A percentile compares a stretch with the other conserved stretches of the same genome.
Conservation (phyloP, 2,797 vertebrate genomes). For the Protosalanx chinensis region DNA sequence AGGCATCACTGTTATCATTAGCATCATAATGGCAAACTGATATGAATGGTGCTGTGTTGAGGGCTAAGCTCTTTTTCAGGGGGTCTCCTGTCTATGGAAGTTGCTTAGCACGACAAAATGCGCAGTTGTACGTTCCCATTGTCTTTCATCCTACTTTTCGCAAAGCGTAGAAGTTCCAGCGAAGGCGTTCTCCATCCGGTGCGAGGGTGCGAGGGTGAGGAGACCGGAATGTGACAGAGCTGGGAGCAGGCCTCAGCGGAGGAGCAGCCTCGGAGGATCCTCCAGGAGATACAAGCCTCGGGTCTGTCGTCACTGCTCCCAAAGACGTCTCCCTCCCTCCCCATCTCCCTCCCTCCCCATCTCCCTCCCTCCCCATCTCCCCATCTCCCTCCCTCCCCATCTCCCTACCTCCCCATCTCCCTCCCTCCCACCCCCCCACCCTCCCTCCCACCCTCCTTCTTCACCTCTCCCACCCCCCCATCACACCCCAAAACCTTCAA, state of each 20-base stretch:
- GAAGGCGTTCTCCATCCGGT: not conserved
- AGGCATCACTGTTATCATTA: conserved; percentile 68
- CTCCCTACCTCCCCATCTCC: conserved; percentile 50
- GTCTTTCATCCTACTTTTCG: conserved; percentile 61
- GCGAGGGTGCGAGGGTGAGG: not conserved
- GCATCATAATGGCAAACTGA: conserved; percentile 71
- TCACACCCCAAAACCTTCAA: conserved; percentile 39
- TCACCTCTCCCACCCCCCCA: too few relatives aligned
- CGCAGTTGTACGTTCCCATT: conserved; percentile 49
- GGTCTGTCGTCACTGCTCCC: too few relatives aligned
- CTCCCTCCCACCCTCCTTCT: too few relatives aligned
- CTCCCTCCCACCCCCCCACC: conserved; percentile 9
- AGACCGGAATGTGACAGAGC: conserved; percentile 2
- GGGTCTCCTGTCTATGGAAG: conserved; percentile 53
- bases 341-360: conserved; percentile 18
- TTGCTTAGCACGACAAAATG: conserved; percentile 68
- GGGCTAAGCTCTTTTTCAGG: conserved; percentile 58
- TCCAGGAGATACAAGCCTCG: conserved; percentile 46
- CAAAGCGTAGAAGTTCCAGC: conserved; percentile 31
- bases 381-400: conserved; percentile 19
- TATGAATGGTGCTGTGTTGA: conserved; percentile 59
- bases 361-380: conserved; percentile 29
- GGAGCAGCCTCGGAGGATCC: conserved; percentile 40
- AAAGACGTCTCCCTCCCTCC: too few relatives aligned
- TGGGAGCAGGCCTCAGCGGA: not conserved